Percentiles rank a stretch among this genome's conserved stretches.
Conservation (phyloP, 2,888 invertebrate species). For the Laspeyria flexula region DNA sequence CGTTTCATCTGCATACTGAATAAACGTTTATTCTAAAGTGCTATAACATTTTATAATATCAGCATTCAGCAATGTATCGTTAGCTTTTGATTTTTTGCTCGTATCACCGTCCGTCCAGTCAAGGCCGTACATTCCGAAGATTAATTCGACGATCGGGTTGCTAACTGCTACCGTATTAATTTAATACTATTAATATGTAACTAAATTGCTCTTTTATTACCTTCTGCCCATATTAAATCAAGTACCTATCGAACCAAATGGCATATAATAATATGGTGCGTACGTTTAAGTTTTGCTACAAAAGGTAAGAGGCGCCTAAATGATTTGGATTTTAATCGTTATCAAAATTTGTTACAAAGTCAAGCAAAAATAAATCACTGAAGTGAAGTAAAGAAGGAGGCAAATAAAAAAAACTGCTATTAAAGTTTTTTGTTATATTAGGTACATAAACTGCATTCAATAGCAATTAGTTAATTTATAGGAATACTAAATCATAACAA, state of each 20-base stretch:
- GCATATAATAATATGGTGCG: conserved; percentile 24
- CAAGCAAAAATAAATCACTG: not conserved
- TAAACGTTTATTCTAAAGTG: conserved; percentile 2
- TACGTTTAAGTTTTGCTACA: not conserved
- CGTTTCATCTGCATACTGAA: conserved; percentile 1
- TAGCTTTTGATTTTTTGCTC: conserved; percentile 44
- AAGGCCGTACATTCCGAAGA: conserved; percentile 57
- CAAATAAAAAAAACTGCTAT: too few relatives aligned
- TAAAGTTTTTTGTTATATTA: too few relatives aligned
- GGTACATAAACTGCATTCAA: not conserved
- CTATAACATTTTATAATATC: conserved; percentile 20
- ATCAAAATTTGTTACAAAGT: not conserved
- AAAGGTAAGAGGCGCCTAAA: not conserved
- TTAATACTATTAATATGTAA: conserved; percentile 40
- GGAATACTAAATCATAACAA: not conserved
- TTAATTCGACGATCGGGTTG: conserved; percentile 43
- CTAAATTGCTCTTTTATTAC: conserved; percentile 45
- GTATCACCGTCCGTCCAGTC: conserved; percentile 50
- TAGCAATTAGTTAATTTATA: not conserved
- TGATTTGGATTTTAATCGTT: not conserved
- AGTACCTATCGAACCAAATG: conserved; percentile 32
- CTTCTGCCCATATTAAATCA: conserved; percentile 35
- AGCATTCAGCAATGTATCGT: conserved; percentile 36
- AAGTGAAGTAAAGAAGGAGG: too few relatives aligned
- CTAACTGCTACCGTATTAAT: conserved; percentile 50